A percentile compares a stretch with the other conserved stretches of the same genome.
These are phyloP conservation scores for Amphiprion ocellaris DNA, from an alignment of 2,113 vertebrate genomes.

Conservation along the genomic window DNA sequence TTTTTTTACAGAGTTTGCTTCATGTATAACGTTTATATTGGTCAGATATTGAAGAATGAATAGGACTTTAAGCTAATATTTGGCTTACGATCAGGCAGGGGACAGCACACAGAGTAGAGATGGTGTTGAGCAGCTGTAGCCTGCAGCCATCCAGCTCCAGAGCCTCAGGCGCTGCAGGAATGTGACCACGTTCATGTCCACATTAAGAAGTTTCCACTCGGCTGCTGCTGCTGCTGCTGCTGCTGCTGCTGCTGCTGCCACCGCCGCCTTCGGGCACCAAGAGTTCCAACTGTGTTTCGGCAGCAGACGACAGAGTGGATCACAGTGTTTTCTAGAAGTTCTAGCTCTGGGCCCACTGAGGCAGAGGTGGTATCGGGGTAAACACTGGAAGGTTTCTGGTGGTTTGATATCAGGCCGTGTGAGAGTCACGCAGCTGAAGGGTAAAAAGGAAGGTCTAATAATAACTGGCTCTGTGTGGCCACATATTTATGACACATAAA, in stretches of 20 bases:
- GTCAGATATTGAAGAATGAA: too few species aligned
- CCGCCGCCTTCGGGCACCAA: neutral
- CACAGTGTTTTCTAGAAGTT: neutral
- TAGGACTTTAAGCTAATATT: too few species aligned
- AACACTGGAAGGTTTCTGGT: slow-evolving; percentile 26
- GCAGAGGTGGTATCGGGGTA: slow-evolving; percentile 33
- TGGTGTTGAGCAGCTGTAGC: slow-evolving; percentile 15
- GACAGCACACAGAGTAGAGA: neutral
- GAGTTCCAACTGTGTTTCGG: neutral
- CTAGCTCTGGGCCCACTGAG: slow-evolving; percentile 51
- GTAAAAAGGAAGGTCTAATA: slow-evolving; percentile 24
- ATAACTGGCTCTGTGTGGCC: slow-evolving; percentile 8
- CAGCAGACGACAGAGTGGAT: neutral
- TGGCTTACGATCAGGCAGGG: too few species aligned
- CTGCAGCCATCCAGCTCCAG: slow-evolving; percentile 3
- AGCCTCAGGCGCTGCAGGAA: neutral
- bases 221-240: neutral
- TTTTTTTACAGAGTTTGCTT: too few species aligned
- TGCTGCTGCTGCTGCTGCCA: too few species aligned
- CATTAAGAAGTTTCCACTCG: slow-evolving; percentile 2
- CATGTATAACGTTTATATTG: too few species aligned
- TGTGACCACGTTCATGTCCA: neutral
- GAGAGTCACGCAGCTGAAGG: slow-evolving; percentile 15
- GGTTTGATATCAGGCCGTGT: slow-evolving; percentile 1
- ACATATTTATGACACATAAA: neutral